Conservation (phyloP, 2,113 vertebrate genomes). For the Erythrocercus mccallii region DNA sequence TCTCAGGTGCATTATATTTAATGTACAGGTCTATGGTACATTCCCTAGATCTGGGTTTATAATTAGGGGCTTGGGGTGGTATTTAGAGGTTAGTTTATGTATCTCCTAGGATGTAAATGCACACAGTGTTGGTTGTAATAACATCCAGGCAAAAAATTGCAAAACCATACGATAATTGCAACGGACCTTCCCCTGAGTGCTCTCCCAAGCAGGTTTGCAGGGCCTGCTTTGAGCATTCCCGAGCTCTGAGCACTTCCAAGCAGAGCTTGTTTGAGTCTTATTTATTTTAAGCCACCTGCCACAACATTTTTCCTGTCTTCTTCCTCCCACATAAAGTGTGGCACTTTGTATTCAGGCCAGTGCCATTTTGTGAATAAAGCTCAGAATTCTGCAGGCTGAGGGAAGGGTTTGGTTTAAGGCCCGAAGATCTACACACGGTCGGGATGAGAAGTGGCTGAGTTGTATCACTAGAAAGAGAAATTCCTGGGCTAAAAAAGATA, state of each 20-base stretch:
- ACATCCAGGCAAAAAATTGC: neutral
- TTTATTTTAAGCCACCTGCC: conserved; percentile 58
- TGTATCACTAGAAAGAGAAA: neutral
- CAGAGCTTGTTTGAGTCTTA: conserved; percentile 20
- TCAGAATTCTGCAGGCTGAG: neutral
- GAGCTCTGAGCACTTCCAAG: neutral
- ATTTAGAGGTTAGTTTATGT: neutral
- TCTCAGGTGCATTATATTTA: conserved; percentile 51
- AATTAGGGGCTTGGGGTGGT: neutral
- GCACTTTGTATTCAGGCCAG: conserved; percentile 44
- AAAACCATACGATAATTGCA: neutral
- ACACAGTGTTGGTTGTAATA: neutral
- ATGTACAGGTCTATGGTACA: neutral
- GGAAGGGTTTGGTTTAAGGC: neutral
- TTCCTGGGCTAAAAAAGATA: neutral
- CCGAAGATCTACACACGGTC: neutral
- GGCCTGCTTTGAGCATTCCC: neutral
- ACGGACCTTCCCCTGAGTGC: neutral
- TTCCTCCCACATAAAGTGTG: conserved; percentile 39
- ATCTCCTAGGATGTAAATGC: conserved; percentile 46
- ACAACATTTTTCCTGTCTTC: conserved; percentile 51
- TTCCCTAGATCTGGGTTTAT: conserved; percentile 27
- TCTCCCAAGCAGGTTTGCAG: conserved; percentile 11
- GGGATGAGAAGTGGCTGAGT: neutral
- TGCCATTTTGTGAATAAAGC: conserved; percentile 28